A percentile compares a stretch with the other conserved stretches of the same genome.
Conservation (phyloP, 2,888 invertebrate species). For the Carabus problematicus region DNA sequence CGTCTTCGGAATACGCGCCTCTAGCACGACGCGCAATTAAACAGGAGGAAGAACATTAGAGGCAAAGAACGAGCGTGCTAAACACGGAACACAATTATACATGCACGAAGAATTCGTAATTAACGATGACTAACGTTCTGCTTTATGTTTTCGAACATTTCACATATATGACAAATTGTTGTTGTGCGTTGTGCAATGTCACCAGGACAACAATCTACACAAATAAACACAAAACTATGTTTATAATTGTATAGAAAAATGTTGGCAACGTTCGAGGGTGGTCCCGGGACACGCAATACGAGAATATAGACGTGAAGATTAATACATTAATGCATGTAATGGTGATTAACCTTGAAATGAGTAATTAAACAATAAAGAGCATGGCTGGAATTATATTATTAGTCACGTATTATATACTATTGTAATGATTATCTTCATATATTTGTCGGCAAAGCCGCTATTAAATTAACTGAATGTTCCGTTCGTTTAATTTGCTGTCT, state of each 20-base stretch:
- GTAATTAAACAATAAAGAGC: slow-evolving; percentile 31
- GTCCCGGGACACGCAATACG: slow-evolving; percentile 2
- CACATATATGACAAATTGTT: background rate
- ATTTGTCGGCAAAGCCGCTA: slow-evolving; percentile 12
- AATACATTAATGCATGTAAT: slow-evolving; percentile 27
- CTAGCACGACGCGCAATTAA: too few species aligned
- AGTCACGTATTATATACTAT: slow-evolving; percentile 20
- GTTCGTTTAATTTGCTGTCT: slow-evolving; percentile 16
- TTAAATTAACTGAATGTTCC: slow-evolving; percentile 17
- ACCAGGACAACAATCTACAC: background rate
- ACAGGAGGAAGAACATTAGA: too few species aligned
- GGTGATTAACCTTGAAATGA: slow-evolving; percentile 27
- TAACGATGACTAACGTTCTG: too few species aligned
- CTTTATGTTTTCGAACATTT: background rate
- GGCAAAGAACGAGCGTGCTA: too few species aligned
- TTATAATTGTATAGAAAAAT: background rate
- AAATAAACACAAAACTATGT: background rate
- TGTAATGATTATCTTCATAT: slow-evolving; percentile 28
- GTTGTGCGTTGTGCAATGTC: background rate
- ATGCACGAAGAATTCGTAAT: too few species aligned
- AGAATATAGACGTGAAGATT: slow-evolving; percentile 21
- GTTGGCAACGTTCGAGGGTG: slow-evolving; percentile 12
- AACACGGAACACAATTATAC: too few species aligned
- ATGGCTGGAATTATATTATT: slow-evolving; percentile 8
- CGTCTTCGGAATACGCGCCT: background rate